Conservation (phyloP, 2,888 invertebrate genomes). For the Agrotis segetum region DNA sequence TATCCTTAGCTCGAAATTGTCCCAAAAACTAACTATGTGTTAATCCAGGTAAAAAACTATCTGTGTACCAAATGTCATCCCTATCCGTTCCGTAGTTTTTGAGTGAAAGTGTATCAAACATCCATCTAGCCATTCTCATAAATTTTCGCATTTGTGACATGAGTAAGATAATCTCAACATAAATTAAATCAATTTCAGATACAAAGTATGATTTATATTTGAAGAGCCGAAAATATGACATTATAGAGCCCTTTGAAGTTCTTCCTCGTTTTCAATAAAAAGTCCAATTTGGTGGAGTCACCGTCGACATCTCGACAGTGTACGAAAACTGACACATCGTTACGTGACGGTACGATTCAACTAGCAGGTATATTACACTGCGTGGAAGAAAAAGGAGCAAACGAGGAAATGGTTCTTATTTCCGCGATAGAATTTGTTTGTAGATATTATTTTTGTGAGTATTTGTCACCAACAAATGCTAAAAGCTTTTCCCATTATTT, state of each 20-base stretch:
- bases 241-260: constrained; percentile 42
- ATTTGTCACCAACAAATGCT: no score
- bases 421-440: background rate
- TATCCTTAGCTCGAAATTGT: no score
- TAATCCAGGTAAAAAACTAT: no score
- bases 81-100: no score
- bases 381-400: constrained; percentile 16
- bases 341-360: constrained; percentile 84
- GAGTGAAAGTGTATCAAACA: background rate
- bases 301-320: constrained; percentile 67
- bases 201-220: background rate
- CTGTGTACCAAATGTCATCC: no score
- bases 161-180: no score
- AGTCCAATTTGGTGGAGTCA: constrained; percentile 80
- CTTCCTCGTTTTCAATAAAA: constrained; percentile 78
- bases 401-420: background rate
- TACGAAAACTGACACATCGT: constrained; percentile 83
- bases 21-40: no score
- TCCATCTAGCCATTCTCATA: background rate
- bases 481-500: no score
- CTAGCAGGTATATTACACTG: constrained; percentile 51
- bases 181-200: no score
- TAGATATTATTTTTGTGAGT: background rate
- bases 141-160: background rate
- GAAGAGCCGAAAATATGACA: constrained; percentile 17